Conservation (phyloP, 2,113 vertebrate genomes). For the Clarias gariepinus region DNA sequence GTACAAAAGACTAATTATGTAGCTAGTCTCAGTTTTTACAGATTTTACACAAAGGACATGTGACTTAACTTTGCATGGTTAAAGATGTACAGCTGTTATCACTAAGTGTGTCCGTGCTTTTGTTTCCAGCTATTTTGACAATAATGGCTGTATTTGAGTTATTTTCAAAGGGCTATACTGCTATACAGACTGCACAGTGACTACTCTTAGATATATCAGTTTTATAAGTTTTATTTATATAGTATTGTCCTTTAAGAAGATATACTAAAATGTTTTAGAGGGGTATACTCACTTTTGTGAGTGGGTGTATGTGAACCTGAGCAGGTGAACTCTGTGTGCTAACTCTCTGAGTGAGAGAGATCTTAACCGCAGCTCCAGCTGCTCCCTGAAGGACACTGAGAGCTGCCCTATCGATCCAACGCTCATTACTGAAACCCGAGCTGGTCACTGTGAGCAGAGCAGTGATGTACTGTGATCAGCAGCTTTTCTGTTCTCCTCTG, state of each 20-base stretch:
- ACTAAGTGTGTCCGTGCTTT: no score
- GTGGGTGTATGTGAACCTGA: background rate
- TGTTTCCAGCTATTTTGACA: no score
- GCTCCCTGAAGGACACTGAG: conserved; percentile 33
- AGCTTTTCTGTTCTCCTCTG: conserved; percentile 14
- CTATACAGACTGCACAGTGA: no score
- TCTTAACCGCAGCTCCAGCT: conserved; percentile 10
- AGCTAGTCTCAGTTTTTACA: background rate
- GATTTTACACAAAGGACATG: background rate
- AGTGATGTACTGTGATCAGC: background rate
- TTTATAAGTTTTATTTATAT: no score
- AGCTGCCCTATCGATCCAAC: conserved; percentile 31
- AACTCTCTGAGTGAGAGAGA: background rate
- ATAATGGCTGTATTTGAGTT: no score
- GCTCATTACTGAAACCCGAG: conserved; percentile 42
- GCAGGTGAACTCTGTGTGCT: background rate
- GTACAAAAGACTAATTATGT: background rate
- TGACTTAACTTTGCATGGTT: no score
- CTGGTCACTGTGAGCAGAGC: background rate
- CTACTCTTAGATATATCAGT: no score
- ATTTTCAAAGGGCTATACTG: no score
- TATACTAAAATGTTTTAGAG: no score
- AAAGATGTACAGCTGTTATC: no score
- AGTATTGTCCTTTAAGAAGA: no score
- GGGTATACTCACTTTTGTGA: background rate